phyloP scores from a whole-genome alignment of 2,888 invertebrate genomes.

The Stenotaenia linearis region DNA sequence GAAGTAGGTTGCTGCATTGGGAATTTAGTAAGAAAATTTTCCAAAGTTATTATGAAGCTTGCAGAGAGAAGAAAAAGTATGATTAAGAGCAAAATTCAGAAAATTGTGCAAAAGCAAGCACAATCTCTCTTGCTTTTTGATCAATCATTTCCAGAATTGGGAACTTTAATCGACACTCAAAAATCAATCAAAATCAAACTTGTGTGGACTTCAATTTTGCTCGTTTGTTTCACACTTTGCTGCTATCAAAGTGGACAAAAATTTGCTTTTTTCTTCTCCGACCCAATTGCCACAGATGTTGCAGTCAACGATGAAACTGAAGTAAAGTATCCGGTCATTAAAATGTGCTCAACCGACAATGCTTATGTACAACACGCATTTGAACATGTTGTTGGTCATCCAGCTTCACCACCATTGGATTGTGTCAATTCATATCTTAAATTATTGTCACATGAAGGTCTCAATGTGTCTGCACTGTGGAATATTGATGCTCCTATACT shows the following conservation, averaged over 20 bases:
- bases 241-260: neutral
- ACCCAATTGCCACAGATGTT: neutral
- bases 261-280: neutral
- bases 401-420: no score
- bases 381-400: neutral
- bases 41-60: neutral
- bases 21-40: no score
- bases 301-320: neutral
- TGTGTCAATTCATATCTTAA: neutral
- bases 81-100: neutral
- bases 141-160: neutral
- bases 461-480: neutral
- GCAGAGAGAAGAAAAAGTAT: no score
- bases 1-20: no score
- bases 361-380: neutral
- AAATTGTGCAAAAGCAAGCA: neutral
- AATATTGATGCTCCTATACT: neutral
- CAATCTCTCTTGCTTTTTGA: neutral
- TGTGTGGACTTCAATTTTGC: neutral
- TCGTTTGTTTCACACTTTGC: neutral
- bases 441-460: neutral
- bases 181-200: neutral
- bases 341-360: neutral
- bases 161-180: neutral
- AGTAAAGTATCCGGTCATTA: neutral